A percentile compares a stretch with the other conserved stretches of the same genome.
Evolutionary conservation across 2,113 vertebrate genomes (phyloP).

Genomic region (Neodon shergylaensis): DNA sequence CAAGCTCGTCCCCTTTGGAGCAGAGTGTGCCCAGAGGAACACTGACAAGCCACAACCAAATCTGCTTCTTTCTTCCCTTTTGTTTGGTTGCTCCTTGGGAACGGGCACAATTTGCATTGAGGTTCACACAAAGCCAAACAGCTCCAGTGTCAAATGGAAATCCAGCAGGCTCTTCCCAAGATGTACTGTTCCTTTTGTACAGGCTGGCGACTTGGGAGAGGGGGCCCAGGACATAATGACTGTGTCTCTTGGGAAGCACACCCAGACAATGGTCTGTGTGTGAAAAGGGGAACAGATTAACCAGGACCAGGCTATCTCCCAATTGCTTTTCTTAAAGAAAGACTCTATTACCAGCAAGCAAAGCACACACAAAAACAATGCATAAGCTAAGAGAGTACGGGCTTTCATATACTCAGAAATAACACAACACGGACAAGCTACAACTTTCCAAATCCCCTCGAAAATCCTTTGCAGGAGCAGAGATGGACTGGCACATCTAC

Average conservation of each 20-base stretch:
- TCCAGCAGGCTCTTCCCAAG: slow-evolving; percentile 75
- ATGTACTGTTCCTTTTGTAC: slow-evolving; percentile 68
- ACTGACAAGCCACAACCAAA: slow-evolving; percentile 37
- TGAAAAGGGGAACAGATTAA: slow-evolving; percentile 69
- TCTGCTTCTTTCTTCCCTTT: slow-evolving; percentile 57
- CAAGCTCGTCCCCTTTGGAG: neutral
- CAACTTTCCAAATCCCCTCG: slow-evolving; percentile 77
- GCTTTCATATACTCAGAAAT: slow-evolving; percentile 80
- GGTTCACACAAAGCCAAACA: slow-evolving; percentile 72
- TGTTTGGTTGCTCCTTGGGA: slow-evolving; percentile 65
- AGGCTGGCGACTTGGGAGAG: slow-evolving; percentile 59
- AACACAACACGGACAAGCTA: slow-evolving; percentile 47
- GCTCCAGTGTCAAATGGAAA: slow-evolving; percentile 72
- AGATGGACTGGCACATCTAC: slow-evolving; percentile 78
- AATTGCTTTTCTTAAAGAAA: slow-evolving; percentile 80
- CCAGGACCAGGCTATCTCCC: slow-evolving; percentile 72
- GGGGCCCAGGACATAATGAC: slow-evolving; percentile 63
- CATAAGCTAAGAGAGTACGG: slow-evolving; percentile 76
- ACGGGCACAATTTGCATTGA: slow-evolving; percentile 71
- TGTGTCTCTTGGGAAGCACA: slow-evolving; percentile 68
- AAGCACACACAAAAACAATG: slow-evolving; percentile 80
- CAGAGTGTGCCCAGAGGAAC: neutral
- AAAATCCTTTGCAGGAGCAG: slow-evolving; percentile 74
- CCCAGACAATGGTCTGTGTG: slow-evolving; percentile 64
- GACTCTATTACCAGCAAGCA: slow-evolving; percentile 76